These are phyloP conservation scores for Aphidius colemani DNA, from an alignment of 2,888 invertebrate genomes.

Conservation along the genomic window DNA sequence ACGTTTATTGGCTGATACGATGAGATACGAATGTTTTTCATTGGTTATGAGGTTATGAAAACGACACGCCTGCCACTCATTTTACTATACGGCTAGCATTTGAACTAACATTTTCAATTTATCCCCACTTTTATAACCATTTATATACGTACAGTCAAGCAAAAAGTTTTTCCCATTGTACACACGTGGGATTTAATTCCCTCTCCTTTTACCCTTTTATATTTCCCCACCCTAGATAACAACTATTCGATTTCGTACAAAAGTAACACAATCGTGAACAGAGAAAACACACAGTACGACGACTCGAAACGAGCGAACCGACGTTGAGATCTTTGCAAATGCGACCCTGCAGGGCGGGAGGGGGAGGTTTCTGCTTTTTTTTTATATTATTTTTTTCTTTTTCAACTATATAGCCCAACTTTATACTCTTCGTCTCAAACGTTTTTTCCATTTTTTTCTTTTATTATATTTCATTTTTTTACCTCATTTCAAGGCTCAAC, in stretches of 20 bases:
- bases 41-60: conserved; percentile 31
- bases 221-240: conserved; percentile 16
- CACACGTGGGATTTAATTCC: no score
- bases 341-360: conserved; percentile 26
- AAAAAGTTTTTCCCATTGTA: no score
- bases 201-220: no score
- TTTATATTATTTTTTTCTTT: conserved; percentile 46
- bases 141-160: not conserved
- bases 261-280: conserved; percentile 29
- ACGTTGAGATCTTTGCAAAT: conserved; percentile 11
- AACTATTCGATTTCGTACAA: no score
- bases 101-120: conserved; percentile 25
- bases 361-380: conserved; percentile 56
- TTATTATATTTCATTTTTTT: no score
- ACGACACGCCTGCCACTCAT: conserved; percentile 35
- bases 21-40: conserved; percentile 31
- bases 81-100: conserved; percentile 29
- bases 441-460: not conserved
- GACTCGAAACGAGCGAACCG: conserved; percentile 37
- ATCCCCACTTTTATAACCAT: conserved; percentile 26
- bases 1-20: not conserved
- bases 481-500: not conserved
- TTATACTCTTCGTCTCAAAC: conserved; percentile 22
- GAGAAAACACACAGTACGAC: conserved; percentile 32
- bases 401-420: conserved; percentile 41